These are phyloP conservation scores for Sparus aurata DNA, from an alignment of 2,797 vertebrate species.

Conservation along the genomic window DNA sequence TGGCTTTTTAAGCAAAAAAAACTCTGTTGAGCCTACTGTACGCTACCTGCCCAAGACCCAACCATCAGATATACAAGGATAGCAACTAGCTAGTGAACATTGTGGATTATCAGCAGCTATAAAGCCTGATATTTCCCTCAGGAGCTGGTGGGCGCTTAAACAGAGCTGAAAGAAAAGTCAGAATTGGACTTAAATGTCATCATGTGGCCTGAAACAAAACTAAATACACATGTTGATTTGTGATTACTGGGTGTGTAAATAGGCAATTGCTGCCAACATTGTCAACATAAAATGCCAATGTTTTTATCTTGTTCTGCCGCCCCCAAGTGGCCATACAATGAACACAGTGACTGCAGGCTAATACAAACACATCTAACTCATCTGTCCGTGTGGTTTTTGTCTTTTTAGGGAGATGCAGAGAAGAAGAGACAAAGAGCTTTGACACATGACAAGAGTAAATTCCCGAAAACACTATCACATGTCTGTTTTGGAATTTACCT, in stretches of 20 bases:
- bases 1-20: not conserved
- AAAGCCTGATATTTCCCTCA: not conserved
- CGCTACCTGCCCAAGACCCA: not conserved
- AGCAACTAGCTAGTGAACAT: not conserved
- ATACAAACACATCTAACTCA: not conserved
- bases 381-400: conserved; percentile 13
- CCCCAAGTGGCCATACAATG: not conserved
- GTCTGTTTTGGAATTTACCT: conserved; percentile 57
- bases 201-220: too few relatives aligned
- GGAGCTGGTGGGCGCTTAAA: not conserved
- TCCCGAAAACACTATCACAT: conserved; percentile 56
- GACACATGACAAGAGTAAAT: conserved; percentile 61
- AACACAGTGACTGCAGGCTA: not conserved
- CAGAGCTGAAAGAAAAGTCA: not conserved
- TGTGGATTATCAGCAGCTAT: not conserved
- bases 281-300: not conserved
- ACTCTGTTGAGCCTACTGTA: too few relatives aligned
- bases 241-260: not conserved
- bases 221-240: not conserved
- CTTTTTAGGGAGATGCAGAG: conserved; percentile 71
- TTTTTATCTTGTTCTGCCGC: not conserved
- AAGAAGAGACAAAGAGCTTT: conserved; percentile 62
- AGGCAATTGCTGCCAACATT: not conserved
- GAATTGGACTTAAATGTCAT: not conserved
- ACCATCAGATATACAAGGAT: not conserved